phyloP scores from a whole-genome alignment of 1,140 invertebrate genomes.

The Philotrypesis tridentata region DNA sequence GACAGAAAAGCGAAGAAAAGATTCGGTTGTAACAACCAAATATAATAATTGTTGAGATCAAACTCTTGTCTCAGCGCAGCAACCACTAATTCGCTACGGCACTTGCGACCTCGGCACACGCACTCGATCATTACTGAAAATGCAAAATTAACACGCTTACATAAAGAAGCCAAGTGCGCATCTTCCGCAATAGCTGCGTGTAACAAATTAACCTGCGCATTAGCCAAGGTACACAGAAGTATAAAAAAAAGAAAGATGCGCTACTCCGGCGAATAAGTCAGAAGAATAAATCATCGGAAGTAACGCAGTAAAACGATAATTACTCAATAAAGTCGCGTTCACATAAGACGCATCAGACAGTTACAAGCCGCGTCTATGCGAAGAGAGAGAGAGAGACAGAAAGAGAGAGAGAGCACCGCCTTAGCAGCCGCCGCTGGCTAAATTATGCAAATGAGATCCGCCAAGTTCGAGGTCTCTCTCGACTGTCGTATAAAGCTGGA shows the following conservation, averaged over 20 bases:
- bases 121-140: too few relatives aligned
- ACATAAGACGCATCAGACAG: constrained; percentile 26
- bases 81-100: too few relatives aligned
- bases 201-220: neutral
- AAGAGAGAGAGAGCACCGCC: neutral
- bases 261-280: neutral
- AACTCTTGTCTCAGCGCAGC: too few relatives aligned
- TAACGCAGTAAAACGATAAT: constrained; percentile 41
- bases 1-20: too few relatives aligned
- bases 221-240: neutral
- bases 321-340: constrained; percentile 35
- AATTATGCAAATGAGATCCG: constrained; percentile 50
- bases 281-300: constrained; percentile 30
- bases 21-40: too few relatives aligned
- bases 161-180: neutral
- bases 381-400: neutral
- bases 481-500: neutral
- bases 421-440: neutral
- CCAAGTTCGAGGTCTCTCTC: constrained; percentile 34
- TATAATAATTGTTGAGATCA: too few relatives aligned
- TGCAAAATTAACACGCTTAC: too few relatives aligned
- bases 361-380: neutral
- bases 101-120: too few relatives aligned
- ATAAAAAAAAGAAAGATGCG: too few relatives aligned
- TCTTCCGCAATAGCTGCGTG: neutral